Conservation (phyloP, 2,888 invertebrate genomes). For the Noctua comes region DNA sequence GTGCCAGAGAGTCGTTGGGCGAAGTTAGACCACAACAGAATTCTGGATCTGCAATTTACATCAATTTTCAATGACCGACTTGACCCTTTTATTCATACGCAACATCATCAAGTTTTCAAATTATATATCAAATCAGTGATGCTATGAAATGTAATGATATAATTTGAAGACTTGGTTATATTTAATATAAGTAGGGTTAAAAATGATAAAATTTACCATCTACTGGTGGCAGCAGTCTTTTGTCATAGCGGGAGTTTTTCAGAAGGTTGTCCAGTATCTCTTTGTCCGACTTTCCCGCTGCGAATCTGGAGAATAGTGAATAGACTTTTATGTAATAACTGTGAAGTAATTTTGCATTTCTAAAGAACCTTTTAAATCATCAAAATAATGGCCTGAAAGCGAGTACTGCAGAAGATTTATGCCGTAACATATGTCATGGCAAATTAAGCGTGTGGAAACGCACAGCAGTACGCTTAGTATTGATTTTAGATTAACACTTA, state of each 20-base stretch:
- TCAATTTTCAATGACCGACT: conserved; percentile 71
- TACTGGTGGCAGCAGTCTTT: conserved; percentile 97
- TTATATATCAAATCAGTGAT: conserved; percentile 34
- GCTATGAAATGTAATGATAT: conserved; percentile 28
- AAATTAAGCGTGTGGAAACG: conserved; percentile 76
- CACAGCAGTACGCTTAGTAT: conserved; percentile 72
- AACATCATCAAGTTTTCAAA: conserved; percentile 42
- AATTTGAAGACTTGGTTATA: conserved; percentile 42
- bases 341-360: conserved; percentile 51
- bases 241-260: conserved; percentile 97
- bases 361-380: conserved; percentile 55
- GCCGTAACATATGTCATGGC: conserved; percentile 72
- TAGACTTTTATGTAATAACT: conserved; percentile 43
- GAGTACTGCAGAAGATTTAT: conserved; percentile 66
- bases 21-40: conserved; percentile 96
- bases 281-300: conserved; percentile 97
- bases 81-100: conserved; percentile 35
- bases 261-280: conserved; percentile 97
- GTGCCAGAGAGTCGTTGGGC: conserved; percentile 93
- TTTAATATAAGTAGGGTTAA: conserved; percentile 10
- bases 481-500: conserved; percentile 82
- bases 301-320: conserved; percentile 92
- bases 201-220: conserved; percentile 91
- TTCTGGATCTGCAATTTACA: conserved; percentile 95
- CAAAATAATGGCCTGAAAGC: conserved; percentile 63